Conservation (phyloP, 2,113 vertebrate genomes). For the Rhinogobius similis region DNA sequence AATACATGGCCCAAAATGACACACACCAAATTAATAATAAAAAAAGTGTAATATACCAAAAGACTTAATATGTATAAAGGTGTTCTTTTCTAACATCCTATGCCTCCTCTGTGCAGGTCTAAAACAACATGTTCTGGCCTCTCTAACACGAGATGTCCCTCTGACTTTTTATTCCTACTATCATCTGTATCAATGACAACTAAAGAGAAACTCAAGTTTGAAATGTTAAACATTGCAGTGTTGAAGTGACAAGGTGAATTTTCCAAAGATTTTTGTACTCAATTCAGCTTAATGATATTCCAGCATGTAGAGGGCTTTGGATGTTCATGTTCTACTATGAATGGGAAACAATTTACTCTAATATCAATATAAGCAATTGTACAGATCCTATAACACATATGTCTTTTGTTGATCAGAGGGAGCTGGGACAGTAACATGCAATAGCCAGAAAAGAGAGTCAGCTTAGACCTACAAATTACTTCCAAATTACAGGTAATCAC, state of each 20-base stretch:
- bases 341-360: neutral
- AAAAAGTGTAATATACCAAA: too few species aligned
- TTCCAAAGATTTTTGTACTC: neutral
- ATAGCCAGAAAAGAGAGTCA: neutral
- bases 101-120: neutral
- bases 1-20: neutral
- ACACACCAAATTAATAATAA: neutral
- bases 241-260: neutral
- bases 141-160: neutral
- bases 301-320: neutral
- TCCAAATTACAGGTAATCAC: neutral
- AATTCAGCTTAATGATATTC: neutral
- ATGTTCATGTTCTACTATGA: neutral
- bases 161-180: neutral
- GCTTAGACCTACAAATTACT: neutral
- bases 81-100: neutral
- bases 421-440: neutral
- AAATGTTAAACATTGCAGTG: neutral
- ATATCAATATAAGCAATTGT: neutral
- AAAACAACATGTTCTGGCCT: neutral
- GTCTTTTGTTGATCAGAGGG: neutral
- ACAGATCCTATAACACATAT: neutral
- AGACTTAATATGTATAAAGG: neutral
- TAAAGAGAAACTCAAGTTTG: neutral
- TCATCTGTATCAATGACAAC: neutral